phyloP scores from a whole-genome alignment of 2,113 vertebrate species.

The Bettongia penicillata region DNA sequence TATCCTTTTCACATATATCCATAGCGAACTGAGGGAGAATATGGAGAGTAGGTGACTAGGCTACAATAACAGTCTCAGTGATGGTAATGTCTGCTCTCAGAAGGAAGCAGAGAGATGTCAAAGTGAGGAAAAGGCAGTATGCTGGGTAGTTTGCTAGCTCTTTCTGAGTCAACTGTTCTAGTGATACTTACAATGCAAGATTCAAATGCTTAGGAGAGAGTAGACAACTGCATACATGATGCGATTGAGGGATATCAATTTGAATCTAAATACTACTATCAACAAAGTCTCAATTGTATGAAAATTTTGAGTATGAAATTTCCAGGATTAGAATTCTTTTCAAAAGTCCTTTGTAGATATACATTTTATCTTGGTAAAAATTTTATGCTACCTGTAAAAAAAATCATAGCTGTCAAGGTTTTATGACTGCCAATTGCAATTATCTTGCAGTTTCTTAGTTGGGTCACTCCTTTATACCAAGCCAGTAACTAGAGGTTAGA shows the following conservation, averaged over 20 bases:
- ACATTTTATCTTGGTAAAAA: background rate
- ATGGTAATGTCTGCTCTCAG: background rate
- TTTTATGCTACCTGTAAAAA: background rate
- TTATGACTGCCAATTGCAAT: background rate
- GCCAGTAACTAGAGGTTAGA: too few relatives aligned
- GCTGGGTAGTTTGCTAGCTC: background rate
- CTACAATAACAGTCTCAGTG: background rate
- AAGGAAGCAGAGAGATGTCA: background rate
- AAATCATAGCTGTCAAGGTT: background rate
- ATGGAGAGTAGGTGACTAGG: background rate
- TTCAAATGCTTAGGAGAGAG: constrained; percentile 1
- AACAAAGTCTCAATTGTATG: background rate
- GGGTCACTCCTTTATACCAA: too few relatives aligned
- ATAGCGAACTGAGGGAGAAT: background rate
- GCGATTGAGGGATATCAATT: background rate
- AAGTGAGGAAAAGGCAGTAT: background rate
- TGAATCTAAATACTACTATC: too few relatives aligned
- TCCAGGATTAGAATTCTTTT: background rate
- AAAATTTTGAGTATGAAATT: background rate
- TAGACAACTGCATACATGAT: background rate
- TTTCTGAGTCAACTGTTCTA: constrained; percentile 24
- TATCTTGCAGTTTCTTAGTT: background rate
- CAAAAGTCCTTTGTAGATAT: background rate
- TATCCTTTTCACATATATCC: background rate
- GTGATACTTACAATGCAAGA: background rate